Conservation (phyloP, 2,797 vertebrate genomes). For the Pitangus sulphuratus region DNA sequence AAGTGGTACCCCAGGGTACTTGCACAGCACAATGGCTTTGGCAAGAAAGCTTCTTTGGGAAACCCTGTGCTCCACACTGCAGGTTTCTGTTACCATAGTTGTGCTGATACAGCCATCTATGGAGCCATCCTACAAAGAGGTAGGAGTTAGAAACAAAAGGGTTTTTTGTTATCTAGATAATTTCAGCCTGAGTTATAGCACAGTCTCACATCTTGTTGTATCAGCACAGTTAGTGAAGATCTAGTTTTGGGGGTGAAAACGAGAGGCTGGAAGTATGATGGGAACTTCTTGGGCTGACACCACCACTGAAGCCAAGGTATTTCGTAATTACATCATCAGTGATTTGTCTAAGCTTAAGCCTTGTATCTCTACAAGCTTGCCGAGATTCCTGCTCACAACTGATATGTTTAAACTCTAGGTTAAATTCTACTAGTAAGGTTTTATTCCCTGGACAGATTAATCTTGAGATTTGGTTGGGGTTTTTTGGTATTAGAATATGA, state of each 20-base stretch:
- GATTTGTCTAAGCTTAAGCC: neutral
- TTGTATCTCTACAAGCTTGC: neutral
- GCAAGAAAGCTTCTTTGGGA: neutral
- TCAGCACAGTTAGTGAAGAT: neutral
- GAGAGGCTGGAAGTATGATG: neutral
- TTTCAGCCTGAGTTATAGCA: neutral
- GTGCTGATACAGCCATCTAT: accelerated
- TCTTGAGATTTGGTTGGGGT: neutral
- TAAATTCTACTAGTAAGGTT: neutral
- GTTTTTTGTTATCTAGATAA: neutral
- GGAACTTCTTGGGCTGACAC: neutral
- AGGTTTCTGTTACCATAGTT: neutral
- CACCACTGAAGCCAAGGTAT: neutral
- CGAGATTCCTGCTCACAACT: neutral
- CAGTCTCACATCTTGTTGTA: neutral
- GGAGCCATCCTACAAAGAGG: neutral
- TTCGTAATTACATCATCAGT: neutral
- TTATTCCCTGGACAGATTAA: neutral
- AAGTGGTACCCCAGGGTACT: neutral
- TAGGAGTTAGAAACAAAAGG: neutral
- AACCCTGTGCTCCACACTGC: neutral
- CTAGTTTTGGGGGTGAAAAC: neutral
- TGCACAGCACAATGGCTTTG: neutral
- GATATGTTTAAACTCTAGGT: neutral
- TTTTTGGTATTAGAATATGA: neutral